Evolutionary conservation across 2,797 vertebrate species (phyloP).

Genomic region (Anabacerthia variegaticeps): DNA sequence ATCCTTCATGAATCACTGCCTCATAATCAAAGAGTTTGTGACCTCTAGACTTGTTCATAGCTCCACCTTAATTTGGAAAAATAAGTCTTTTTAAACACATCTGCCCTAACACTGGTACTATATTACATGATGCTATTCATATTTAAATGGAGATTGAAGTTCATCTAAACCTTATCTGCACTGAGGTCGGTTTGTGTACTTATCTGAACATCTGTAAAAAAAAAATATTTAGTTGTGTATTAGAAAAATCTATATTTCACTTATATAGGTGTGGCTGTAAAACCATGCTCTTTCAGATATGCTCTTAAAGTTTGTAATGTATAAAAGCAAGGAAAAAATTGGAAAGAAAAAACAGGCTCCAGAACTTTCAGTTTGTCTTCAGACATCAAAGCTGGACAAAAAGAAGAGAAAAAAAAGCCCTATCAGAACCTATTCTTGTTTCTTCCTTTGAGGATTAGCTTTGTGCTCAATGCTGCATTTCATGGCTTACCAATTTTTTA

Average conservation of each 20-base stretch:
- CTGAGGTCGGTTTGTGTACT: background rate
- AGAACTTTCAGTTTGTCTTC: background rate
- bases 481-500: conserved; percentile 23
- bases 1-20: background rate
- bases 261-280: background rate
- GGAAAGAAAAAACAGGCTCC: background rate
- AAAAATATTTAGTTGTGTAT: background rate
- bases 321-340: background rate
- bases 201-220: background rate
- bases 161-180: background rate
- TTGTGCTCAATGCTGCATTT: conserved; percentile 6
- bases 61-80: background rate
- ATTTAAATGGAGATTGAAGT: background rate
- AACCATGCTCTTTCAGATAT: background rate
- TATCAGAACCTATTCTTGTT: background rate
- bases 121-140: background rate
- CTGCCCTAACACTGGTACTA: background rate
- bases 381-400: background rate
- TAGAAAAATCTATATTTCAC: background rate
- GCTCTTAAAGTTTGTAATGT: background rate
- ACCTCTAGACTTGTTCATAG: background rate
- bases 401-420: background rate
- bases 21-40: background rate
- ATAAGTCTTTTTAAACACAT: background rate
- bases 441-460: conserved; percentile 37